Base-by-base conservation (phyloP, 92 coral and sea anemone genomes). In the Metridium senile region DNA sequence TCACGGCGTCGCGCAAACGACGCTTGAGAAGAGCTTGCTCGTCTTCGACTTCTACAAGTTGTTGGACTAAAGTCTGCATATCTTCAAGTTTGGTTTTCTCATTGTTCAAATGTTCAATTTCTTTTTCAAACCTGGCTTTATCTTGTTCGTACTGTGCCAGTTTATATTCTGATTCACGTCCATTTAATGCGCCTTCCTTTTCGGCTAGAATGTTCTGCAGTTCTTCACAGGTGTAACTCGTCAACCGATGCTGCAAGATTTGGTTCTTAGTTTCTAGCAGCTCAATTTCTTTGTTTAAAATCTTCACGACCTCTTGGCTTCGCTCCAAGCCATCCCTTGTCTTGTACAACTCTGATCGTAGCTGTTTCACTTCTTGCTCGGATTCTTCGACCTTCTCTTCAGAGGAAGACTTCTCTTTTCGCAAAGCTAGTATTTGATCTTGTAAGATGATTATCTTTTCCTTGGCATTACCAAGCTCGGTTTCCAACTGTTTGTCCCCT, bases 371-470 rank as follows among this genome's bases (percentile, higher is more conserved):
- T 59, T 88, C 83, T 26, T 83, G 74, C 31, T 87, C 85, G 9
- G 86, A 79, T 18, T 63, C 63, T 59, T 51, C 49, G 3, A 78
- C 18, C 51, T 83, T 83, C 53, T 83, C 85, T 22, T 59, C 88
- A 11, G 67, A 31, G 3, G 86, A 62, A 18, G 86, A 81, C 67
- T 96, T 96, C 67, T 93, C 97, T 74, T 86, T 78, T 73, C 89
- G 71, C 35, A 91, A 81, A 23, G 56, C 80, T 58, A 91, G 53
- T 49, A 96, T 77, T 62, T 90, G 82, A 35, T 92, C 91, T 70
- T 93, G 96, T 32, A 96, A 80, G 63, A 82, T 88, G 65, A 85
- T 93, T 4, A 91, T 86, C 66, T 84, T 80, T 72, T 93, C 93
- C 33, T 85, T 86, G 10, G 96, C 87, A 18, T 89, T 93, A 17